Evolutionary conservation across 2,113 vertebrate genomes (phyloP).

Genomic region (Monarcha castaneiventris): DNA sequence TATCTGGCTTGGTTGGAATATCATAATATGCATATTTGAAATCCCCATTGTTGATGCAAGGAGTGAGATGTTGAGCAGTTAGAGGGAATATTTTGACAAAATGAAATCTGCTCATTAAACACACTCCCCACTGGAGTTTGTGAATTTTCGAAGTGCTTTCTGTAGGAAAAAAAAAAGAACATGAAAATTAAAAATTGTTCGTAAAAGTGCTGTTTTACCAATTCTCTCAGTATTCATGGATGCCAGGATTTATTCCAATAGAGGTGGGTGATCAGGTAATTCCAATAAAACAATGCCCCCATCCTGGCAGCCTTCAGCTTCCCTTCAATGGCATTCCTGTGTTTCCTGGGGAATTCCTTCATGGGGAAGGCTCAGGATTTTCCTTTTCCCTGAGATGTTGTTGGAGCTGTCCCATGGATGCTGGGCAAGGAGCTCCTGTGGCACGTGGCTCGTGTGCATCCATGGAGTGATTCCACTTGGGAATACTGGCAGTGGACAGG

Average conservation of each 20-base stretch:
- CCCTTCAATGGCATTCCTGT: accelerated
- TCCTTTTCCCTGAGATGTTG: not conserved
- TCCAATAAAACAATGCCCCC: not conserved
- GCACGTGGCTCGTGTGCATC: accelerated
- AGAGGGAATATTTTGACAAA: not conserved
- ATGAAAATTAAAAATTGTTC: not conserved
- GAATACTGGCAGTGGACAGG: not conserved
- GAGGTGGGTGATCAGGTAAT: not conserved
- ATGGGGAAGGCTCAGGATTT: not conserved
- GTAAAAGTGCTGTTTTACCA: not conserved
- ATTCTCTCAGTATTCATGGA: not conserved
- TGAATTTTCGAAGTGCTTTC: not conserved
- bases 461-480: accelerated
- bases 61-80: not conserved
- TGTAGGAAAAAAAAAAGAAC: not conserved
- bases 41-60: not conserved
- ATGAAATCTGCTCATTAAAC: not conserved
- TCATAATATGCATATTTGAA: accelerated
- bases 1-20: not conserved
- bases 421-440: not conserved
- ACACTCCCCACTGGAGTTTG: not conserved
- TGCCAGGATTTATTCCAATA: not conserved
- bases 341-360: not conserved
- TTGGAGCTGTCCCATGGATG: not conserved
- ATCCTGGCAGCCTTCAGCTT: not conserved